Evolutionary conservation across 35 echinoderm and acorn worm species (phyloP).

Genomic region (Stichopus chloronotus): DNA sequence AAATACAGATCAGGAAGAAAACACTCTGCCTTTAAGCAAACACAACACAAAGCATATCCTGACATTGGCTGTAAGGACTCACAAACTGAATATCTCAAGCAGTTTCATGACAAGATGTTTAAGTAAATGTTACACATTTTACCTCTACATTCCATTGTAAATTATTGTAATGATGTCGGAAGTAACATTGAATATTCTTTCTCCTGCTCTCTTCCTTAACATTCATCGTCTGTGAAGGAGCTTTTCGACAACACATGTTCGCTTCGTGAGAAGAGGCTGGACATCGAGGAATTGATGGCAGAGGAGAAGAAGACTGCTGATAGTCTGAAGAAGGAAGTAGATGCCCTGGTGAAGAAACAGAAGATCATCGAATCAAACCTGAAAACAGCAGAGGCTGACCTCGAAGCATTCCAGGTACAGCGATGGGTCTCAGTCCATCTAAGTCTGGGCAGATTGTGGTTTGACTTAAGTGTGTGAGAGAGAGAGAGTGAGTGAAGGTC

Average conservation of each 20-base stretch:
- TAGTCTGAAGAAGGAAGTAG: constrained; percentile 89
- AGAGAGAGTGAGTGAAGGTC: too few relatives aligned
- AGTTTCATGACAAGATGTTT: too few relatives aligned
- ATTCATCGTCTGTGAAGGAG: constrained; percentile 32
- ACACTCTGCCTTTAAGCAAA: too few relatives aligned
- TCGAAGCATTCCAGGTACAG: constrained; percentile 93
- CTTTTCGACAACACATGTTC: constrained; percentile 96
- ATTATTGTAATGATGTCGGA: background rate
- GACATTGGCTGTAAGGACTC: too few relatives aligned
- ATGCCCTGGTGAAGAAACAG: constrained; percentile 89
- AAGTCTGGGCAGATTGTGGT: background rate
- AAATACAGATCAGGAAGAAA: too few relatives aligned
- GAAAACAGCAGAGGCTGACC: constrained; percentile 94
- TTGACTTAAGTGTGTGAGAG: too few relatives aligned
- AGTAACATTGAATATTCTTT: background rate
- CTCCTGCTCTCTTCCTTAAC: background rate
- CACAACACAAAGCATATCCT: too few relatives aligned
- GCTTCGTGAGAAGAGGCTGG: constrained; percentile 91
- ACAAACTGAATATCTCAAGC: too few relatives aligned
- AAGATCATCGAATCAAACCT: constrained; percentile 85
- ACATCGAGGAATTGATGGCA: constrained; percentile 91
- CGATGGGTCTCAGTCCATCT: background rate
- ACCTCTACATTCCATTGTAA: too few relatives aligned
- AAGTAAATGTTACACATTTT: too few relatives aligned
- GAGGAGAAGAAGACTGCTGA: constrained; percentile 97